Conservation (phyloP, 1,140 invertebrate genomes). For the Drosophila ogumai region DNA sequence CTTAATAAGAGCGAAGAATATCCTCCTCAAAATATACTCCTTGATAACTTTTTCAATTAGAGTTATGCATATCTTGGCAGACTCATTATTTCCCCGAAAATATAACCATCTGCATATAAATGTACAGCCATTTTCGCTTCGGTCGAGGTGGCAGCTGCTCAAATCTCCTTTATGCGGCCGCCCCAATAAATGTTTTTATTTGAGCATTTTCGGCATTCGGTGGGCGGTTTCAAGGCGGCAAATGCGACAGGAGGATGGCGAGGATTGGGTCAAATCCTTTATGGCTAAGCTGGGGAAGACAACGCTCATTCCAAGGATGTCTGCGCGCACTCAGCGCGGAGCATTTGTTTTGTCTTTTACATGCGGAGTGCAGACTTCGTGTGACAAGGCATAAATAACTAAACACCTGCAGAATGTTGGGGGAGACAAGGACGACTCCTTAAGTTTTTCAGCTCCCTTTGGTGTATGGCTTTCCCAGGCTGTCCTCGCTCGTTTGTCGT, state of each 20-base stretch:
- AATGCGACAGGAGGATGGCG: conserved; percentile 26
- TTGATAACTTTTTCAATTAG: conserved; percentile 52
- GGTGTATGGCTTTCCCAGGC: conserved; percentile 25
- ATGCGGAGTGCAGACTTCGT: conserved; percentile 60
- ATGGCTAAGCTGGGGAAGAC: conserved; percentile 15
- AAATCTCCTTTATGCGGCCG: conserved; percentile 46
- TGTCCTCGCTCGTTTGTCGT: conserved; percentile 58
- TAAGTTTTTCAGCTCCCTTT: conserved; percentile 5
- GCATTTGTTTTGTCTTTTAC: conserved; percentile 69
- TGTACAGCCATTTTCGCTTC: conserved; percentile 28
- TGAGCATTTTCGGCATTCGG: conserved; percentile 44
- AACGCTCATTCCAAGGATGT: conserved; percentile 30
- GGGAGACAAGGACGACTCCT: conserved; percentile 36
- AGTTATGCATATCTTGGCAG: conserved; percentile 27
- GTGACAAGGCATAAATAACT: conserved; percentile 82
- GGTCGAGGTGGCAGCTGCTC: conserved; percentile 22
- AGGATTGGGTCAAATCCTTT: conserved; percentile 65
- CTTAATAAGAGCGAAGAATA: conserved; percentile 18
- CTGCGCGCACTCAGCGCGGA: conserved; percentile 36
- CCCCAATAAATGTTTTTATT: conserved; percentile 64
- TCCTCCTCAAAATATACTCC: not conserved
- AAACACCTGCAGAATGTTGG: conserved; percentile 78
- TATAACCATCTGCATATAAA: conserved; percentile 25
- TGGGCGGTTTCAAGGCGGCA: conserved; percentile 36
- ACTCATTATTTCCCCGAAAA: conserved; percentile 23